A percentile compares a stretch with the other conserved stretches of the same genome.
These are phyloP conservation scores for Sarcophaga rosellei DNA, from an alignment of 2,888 invertebrate species.

Conservation along the genomic window DNA sequence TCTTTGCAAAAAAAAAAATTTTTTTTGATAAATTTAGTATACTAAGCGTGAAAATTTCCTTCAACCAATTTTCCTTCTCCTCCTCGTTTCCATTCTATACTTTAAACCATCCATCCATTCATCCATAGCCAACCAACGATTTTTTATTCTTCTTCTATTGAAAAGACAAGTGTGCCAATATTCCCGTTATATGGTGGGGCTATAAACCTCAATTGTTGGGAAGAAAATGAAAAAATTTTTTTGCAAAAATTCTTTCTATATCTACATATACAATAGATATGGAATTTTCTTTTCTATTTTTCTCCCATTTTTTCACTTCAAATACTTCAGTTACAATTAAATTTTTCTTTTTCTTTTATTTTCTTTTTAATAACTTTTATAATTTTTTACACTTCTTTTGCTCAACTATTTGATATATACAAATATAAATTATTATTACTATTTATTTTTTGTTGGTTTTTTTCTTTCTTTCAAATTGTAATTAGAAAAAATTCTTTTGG, in stretches of 20 bases:
- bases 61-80: constrained; percentile 60
- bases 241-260: not conserved
- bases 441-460: constrained; percentile 52
- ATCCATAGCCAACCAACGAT: constrained; percentile 10
- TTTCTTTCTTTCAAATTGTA: constrained; percentile 70
- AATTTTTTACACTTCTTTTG: constrained; percentile 50
- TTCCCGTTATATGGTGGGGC: constrained; percentile 62
- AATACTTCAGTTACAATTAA: constrained; percentile 30
- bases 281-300: constrained; percentile 32
- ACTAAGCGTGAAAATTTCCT: constrained; percentile 66
- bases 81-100: constrained; percentile 54
- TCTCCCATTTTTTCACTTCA: not conserved
- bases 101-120: constrained; percentile 8
- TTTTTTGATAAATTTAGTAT: constrained; percentile 53
- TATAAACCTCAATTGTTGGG: constrained; percentile 53
- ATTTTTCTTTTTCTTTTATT: constrained; percentile 34
- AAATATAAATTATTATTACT: constrained; percentile 68
- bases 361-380: constrained; percentile 42
- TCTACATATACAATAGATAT: constrained; percentile 22
- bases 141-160: constrained; percentile 53
- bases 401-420: constrained; percentile 58
- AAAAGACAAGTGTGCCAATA: constrained; percentile 68
- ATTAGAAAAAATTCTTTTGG: constrained; percentile 76
- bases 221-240: constrained; percentile 45
- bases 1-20: not conserved